Conservation (phyloP, 2,797 vertebrate species). For the Loris lydekkerianus region DNA sequence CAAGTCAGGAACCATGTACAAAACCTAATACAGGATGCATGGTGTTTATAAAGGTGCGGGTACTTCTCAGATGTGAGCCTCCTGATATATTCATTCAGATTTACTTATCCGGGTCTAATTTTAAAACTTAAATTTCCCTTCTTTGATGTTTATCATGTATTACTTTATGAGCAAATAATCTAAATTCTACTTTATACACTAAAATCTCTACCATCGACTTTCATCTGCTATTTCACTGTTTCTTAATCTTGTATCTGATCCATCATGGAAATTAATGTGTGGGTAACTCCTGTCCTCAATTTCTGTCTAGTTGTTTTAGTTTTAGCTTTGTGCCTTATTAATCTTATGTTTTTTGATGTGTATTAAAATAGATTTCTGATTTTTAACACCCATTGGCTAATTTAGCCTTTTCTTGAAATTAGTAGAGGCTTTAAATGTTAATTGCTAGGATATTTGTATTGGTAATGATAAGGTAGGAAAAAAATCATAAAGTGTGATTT, state of each 20-base stretch:
- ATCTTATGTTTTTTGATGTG: not conserved
- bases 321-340: not conserved
- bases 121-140: not conserved
- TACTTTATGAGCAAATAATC: not conserved
- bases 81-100: not conserved
- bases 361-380: not conserved
- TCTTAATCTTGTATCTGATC: not conserved
- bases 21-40: not conserved
- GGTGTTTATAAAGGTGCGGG: not conserved
- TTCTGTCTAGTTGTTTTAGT: not conserved
- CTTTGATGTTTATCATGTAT: not conserved
- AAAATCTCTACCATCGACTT: not conserved
- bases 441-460: not conserved
- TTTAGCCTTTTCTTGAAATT: not conserved
- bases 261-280: not conserved
- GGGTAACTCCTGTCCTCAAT: not conserved
- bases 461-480: not conserved
- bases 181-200: not conserved
- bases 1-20: not conserved
- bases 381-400: not conserved
- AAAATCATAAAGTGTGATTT: not conserved
- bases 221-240: not conserved
- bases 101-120: not conserved
- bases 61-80: not conserved
- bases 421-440: not conserved